Percentiles rank a stretch among this genome's conserved stretches.
Evolutionary conservation across 2,888 invertebrate species (phyloP).

Genomic region (Xiphydria camelus): DNA sequence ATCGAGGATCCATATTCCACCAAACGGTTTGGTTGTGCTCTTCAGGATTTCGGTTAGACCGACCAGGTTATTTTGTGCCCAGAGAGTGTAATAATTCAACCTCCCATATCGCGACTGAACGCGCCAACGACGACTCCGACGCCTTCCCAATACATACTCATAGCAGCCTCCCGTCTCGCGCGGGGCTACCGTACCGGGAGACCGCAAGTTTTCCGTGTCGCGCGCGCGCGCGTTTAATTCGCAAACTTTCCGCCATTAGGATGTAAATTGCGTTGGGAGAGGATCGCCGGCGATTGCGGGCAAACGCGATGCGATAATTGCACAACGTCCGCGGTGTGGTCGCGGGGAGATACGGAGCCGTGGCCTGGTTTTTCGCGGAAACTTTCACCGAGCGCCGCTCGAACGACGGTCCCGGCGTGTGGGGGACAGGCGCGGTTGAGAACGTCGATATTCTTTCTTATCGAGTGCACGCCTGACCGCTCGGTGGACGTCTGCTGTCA

Average conservation of each 20-base stretch:
- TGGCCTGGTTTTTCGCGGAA: slow-evolving; percentile 46
- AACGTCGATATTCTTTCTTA: slow-evolving; percentile 1
- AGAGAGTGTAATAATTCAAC: too few relatives aligned
- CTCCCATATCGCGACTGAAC: too few relatives aligned
- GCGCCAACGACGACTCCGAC: too few relatives aligned
- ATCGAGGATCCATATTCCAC: too few relatives aligned
- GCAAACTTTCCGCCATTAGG: slow-evolving; percentile 36
- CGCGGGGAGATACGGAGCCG: slow-evolving; percentile 41
- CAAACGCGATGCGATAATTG: slow-evolving; percentile 29
- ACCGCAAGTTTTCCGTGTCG: too few relatives aligned
- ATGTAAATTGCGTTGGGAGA: slow-evolving; percentile 30
- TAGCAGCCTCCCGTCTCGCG: too few relatives aligned
- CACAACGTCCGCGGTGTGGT: slow-evolving; percentile 38
- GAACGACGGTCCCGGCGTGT: not conserved
- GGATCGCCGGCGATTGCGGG: not conserved
- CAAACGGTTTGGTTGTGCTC: too few relatives aligned
- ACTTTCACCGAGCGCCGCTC: slow-evolving; percentile 45
- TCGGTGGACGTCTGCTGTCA: too few relatives aligned
- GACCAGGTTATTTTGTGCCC: too few relatives aligned
- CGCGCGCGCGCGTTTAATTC: not conserved
- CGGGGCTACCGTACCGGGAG: too few relatives aligned
- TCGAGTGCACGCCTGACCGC: slow-evolving; percentile 1
- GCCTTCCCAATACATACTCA: too few relatives aligned
- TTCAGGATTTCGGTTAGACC: too few relatives aligned
- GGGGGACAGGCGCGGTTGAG: not conserved